phyloP scores from a whole-genome alignment of 2,888 invertebrate genomes.

The Lissonota sp. region DNA sequence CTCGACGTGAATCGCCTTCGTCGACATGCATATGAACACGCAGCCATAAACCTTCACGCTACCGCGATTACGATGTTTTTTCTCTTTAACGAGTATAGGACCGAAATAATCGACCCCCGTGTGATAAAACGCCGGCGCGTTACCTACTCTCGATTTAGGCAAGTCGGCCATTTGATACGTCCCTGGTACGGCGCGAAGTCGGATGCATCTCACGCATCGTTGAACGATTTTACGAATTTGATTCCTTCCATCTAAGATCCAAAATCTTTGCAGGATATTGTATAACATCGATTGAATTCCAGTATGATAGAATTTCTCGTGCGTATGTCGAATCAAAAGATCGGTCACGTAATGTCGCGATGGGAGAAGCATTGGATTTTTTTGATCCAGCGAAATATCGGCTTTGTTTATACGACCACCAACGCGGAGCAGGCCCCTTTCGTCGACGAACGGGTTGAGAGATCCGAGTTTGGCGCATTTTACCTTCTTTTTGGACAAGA shows the following conservation, averaged over 20 bases:
- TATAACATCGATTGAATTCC: constrained; percentile 32
- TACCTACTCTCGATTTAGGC: constrained; percentile 25
- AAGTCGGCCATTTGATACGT: constrained; percentile 43
- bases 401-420: constrained; percentile 51
- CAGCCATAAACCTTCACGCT: constrained; percentile 35
- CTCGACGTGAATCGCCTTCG: constrained; percentile 54
- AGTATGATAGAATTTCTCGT: constrained; percentile 10
- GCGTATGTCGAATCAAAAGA: constrained; percentile 28
- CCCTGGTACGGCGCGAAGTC: constrained; percentile 17
- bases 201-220: constrained; percentile 41
- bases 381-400: constrained; percentile 35
- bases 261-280: constrained; percentile 27
- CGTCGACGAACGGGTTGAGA: constrained; percentile 53
- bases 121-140: constrained; percentile 39
- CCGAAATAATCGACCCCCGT: constrained; percentile 56
- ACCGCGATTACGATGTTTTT: constrained; percentile 12
- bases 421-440: constrained; percentile 42
- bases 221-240: constrained; percentile 16
- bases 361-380: constrained; percentile 54
- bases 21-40: constrained; percentile 59
- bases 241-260: constrained; percentile 13
- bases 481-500: background rate
- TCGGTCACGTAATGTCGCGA: constrained; percentile 44
- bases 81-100: constrained; percentile 24
- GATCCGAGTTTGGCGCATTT: constrained; percentile 36